These are phyloP conservation scores for Pristionchus arcanus DNA, from an alignment of 2,888 invertebrate genomes.

Conservation along the genomic window DNA sequence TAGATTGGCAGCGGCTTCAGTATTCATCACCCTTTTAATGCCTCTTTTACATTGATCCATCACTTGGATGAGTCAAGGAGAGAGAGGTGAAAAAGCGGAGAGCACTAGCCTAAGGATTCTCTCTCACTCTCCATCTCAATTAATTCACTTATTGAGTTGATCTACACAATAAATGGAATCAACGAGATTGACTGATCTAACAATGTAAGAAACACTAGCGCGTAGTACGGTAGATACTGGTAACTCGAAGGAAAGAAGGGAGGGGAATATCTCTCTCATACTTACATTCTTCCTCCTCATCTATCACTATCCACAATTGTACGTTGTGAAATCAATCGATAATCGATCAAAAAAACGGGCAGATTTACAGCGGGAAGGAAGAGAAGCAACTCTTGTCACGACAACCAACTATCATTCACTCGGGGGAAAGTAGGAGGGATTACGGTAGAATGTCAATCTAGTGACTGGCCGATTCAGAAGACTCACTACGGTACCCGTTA, in stretches of 20 bases:
- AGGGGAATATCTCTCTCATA: neutral
- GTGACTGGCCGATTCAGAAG: neutral
- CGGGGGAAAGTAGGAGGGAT: neutral
- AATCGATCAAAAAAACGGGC: neutral
- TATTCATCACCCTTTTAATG: constrained; percentile 15
- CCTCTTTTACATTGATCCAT: neutral
- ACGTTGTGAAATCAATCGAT: too few relatives aligned
- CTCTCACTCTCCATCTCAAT: constrained; percentile 20
- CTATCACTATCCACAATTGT: neutral
- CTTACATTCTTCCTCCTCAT: constrained; percentile 16
- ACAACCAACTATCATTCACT: constrained; percentile 17
- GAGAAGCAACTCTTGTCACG: neutral
- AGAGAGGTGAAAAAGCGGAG: neutral
- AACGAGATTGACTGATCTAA: constrained; percentile 18
- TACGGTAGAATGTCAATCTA: neutral
- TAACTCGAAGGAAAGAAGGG: constrained; percentile 1
- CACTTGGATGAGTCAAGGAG: neutral
- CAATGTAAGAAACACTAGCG: constrained; percentile 46
- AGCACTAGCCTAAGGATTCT: constrained; percentile 41
- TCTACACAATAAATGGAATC: neutral
- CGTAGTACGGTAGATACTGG: constrained; percentile 30
- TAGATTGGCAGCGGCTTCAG: constrained; percentile 26
- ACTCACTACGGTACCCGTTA: constrained; percentile 26
- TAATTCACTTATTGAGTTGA: neutral
- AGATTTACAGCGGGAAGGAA: constrained; percentile 11